Evolutionary conservation across 2,888 invertebrate species (phyloP).

Genomic region (Luffia ferchaultella): DNA sequence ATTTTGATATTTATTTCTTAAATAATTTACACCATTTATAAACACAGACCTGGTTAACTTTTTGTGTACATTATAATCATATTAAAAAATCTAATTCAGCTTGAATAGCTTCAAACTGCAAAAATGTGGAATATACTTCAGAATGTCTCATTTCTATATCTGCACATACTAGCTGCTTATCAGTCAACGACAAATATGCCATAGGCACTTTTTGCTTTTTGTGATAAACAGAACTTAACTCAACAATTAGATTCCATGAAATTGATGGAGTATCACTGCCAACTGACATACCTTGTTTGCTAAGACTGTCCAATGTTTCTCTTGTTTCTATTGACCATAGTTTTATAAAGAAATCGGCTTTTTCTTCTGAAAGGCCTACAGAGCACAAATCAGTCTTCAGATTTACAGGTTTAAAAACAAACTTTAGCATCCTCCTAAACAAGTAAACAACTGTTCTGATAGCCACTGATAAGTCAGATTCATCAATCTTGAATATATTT

Average conservation of each 20-base stretch:
- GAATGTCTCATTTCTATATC: slow-evolving; percentile 49
- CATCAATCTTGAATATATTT: slow-evolving; percentile 40
- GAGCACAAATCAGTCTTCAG: slow-evolving; percentile 37
- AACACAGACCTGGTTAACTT: too few species aligned
- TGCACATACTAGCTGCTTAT: slow-evolving; percentile 20
- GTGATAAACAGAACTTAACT: slow-evolving; percentile 44
- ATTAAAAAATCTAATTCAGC: slow-evolving; percentile 48
- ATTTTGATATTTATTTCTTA: too few species aligned
- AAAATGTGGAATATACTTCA: slow-evolving; percentile 44
- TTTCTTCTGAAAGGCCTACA: slow-evolving; percentile 37
- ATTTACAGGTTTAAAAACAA: slow-evolving; percentile 47
- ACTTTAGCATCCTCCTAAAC: slow-evolving; percentile 42
- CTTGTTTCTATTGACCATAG: slow-evolving; percentile 48
- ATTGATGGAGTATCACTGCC: slow-evolving; percentile 26
- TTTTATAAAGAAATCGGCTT: slow-evolving; percentile 41
- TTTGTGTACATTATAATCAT: too few species aligned
- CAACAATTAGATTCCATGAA: slow-evolving; percentile 48
- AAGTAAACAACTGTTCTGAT: slow-evolving; percentile 45
- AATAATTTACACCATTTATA: too few species aligned
- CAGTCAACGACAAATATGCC: slow-evolving; percentile 33
- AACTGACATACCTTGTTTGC: slow-evolving; percentile 22
- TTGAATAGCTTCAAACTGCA: slow-evolving; percentile 51
- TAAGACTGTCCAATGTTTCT: slow-evolving; percentile 33
- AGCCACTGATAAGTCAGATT: slow-evolving; percentile 31
- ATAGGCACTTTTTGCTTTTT: slow-evolving; percentile 50